Evolutionary conservation across 2,888 invertebrate species (phyloP), one percentile per base, ranked within the genome.

Genomic region (Eumerus sabulonum): DNA sequence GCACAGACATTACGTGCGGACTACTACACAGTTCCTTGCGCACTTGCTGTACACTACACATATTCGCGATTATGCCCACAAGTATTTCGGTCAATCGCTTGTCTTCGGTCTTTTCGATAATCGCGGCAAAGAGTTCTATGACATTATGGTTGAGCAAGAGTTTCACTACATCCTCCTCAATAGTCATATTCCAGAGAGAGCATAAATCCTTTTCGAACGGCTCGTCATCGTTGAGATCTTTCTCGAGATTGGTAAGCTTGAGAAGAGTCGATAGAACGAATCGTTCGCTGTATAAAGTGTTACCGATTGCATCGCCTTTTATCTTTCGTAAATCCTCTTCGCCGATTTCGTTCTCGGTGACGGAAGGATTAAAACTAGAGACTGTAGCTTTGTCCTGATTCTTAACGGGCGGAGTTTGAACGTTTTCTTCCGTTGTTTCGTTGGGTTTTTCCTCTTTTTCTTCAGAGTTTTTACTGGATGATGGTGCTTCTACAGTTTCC

Each of bases 131-230:
- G 0, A 89, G 59, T 64, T 92, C 91, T 3, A 94, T 90, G 71
- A 93, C 92, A 76, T 94, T 91, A 76, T 94, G 91, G 82, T 93
- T 90, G 64, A 93, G 88, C 11, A 96, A 88, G 84, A 93, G 93
- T 45, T 91, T 85, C 9, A 94, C 94, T 0, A 96, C 93, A 85
- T 95, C 95, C 82, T 92, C 91, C 83, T 96, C 94, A 0, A 93
- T 90, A 0, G 95, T 94, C 95, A 95, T 96, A 83, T 96, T 95
- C 96, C 96, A 96, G 0, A 96, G 86, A 5, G 92, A 92, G 85
- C 95, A 94, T 40, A 96, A 89, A 84, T 95, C 93, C 18, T 91
- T 91, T 89, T 96, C 95, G 53, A 95, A 89, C 0, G 92, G 89
- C 71, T 92, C 90, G 62, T 91, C 90, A 9, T 84, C 83, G 9